These are phyloP conservation scores for Stichodactyla helianthus DNA, from an alignment of 64 coral and sea anemone species.

Conservation along the genomic window DNA sequence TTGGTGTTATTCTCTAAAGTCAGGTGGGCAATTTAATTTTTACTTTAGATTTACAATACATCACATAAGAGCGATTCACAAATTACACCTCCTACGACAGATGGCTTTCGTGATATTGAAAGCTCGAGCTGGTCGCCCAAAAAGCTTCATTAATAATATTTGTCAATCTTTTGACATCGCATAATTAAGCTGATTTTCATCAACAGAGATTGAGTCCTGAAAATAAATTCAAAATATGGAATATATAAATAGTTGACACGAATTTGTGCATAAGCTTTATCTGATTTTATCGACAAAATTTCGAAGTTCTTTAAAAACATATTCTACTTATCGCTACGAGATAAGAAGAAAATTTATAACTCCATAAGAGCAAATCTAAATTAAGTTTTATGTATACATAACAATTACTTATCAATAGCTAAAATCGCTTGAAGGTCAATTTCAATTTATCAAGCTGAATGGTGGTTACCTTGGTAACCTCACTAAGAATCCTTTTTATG, in stretches of 20 bases:
- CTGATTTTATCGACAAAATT: not conserved
- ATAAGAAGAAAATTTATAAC: not conserved
- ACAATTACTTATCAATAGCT: not conserved
- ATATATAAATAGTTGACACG: too few species aligned
- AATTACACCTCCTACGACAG: not conserved
- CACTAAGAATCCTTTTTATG: not conserved
- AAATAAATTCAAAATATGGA: too few species aligned
- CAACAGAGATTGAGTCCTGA: too few species aligned
- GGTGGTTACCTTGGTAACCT: not conserved
- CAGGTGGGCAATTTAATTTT: not conserved
- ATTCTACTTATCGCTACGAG: not conserved
- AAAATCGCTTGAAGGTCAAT: not conserved
- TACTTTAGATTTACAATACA: not conserved
- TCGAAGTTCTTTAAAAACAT: not conserved
- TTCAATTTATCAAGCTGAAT: not conserved
- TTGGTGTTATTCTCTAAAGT: too few species aligned
- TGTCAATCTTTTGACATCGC: not conserved
- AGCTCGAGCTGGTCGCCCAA: not conserved
- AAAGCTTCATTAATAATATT: not conserved
- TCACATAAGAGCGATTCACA: not conserved
- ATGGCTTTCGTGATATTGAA: not conserved
- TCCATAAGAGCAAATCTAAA: not conserved
- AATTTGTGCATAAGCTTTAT: too few species aligned
- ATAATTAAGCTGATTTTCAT: not conserved
- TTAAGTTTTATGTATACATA: not conserved